These are phyloP conservation scores for Scatophagus argus DNA, from an alignment of 2,113 vertebrate species.

Conservation along the genomic window DNA sequence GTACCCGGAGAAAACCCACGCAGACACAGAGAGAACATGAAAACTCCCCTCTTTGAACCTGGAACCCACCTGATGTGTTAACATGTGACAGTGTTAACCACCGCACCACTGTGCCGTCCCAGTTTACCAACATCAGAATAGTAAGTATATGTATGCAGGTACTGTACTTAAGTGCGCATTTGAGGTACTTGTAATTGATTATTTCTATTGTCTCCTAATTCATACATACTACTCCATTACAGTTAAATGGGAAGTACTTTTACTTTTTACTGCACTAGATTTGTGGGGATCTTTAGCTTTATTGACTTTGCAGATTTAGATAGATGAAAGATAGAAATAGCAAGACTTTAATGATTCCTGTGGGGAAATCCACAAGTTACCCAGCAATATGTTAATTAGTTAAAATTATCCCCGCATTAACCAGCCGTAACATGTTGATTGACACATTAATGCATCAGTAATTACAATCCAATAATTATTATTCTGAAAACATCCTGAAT, in stretches of 20 bases:
- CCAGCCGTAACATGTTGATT: too few species aligned
- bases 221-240: background rate
- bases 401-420: background rate
- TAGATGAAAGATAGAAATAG: background rate
- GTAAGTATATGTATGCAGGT: background rate
- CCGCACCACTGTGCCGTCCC: too few species aligned
- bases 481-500: background rate
- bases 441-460: background rate
- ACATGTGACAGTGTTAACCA: too few species aligned
- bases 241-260: background rate
- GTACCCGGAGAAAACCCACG: too few species aligned
- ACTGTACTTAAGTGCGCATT: too few species aligned
- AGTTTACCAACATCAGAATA: background rate
- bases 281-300: background rate
- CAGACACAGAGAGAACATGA: too few species aligned
- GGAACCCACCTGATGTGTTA: too few species aligned
- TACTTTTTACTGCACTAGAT: background rate
- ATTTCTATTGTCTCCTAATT: background rate
- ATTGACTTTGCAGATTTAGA: background rate
- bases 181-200: background rate
- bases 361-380: background rate
- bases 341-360: background rate
- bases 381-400: background rate
- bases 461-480: background rate
- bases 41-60: too few species aligned